Evolutionary conservation across 1,140 invertebrate species (phyloP), one percentile per base, ranked within the genome.

Genomic region (Polypedilum pembai): DNA sequence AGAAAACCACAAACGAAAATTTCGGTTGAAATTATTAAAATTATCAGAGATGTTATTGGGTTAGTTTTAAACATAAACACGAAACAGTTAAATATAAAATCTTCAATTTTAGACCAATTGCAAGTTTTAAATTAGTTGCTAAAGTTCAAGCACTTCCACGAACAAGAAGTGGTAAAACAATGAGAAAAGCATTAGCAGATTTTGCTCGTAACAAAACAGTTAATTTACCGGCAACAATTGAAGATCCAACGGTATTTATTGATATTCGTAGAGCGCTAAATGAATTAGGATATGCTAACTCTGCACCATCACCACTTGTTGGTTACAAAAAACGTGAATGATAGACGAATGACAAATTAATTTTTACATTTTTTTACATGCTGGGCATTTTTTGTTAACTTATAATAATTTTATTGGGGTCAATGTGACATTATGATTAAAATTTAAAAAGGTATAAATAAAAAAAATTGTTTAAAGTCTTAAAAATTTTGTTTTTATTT

Each of bases 191-290:
- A 0, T 91, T 97, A 74, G 86, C 92, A 0, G 89, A 92, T 77
- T 84, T 96, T 76, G 94, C 94, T 0, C 86, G 88, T 56, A 91
- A 91, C 8, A 91, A 93, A 81, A 80, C 82, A 24, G 87, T 94
- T 0, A 88, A 91, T 83, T 87, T 95, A 80, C 90, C 94, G 69
- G 87, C 91, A 3, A 95, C 94, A 0, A 94, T 96, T 74, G 94
- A 96, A 83, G 94, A 96, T 84, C 86, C 91, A 17, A 87, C 85
- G 74, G 91, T 96, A 0, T 97, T 93, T 79, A 83, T 82, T 3
- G 89, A 91, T 79, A 91, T 94, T 69, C 90, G 91, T 78, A 78
- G 84, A 40, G 89, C 88, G 3, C 82, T 95, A 74, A 89, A 92
- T 78, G 89, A 89, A 78, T 81, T 91, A 69, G 92, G 92, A 3